Conservation (phyloP, 1,140 invertebrate genomes). For the Reticulitermes speratus region DNA sequence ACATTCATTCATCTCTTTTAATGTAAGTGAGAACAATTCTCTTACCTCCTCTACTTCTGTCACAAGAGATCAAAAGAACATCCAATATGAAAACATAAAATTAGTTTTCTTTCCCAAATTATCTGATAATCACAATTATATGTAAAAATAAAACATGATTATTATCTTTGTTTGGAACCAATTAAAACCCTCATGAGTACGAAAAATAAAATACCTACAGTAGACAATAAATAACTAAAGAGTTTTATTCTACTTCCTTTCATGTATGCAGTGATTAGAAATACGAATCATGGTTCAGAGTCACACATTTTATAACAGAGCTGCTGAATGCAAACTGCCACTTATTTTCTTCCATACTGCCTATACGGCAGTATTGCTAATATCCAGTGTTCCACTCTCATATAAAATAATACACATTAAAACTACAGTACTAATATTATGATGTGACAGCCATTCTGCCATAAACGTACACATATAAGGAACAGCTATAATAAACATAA, state of each 20-base stretch:
- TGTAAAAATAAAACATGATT: not conserved
- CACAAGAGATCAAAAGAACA: not conserved
- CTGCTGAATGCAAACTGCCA: constrained; percentile 1
- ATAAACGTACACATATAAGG: not conserved
- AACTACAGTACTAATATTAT: not conserved
- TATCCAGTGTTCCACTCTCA: not conserved
- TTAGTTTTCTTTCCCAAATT: not conserved
- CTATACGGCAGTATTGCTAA: not conserved
- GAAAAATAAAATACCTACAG: not conserved
- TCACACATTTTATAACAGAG: not conserved
- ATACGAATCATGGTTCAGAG: not conserved
- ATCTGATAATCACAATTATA: not conserved
- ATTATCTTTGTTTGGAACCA: not conserved
- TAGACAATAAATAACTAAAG: not conserved
- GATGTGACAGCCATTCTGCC: not conserved
- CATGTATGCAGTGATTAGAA: not conserved
- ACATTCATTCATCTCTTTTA: not conserved
- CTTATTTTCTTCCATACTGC: not conserved
- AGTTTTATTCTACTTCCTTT: not conserved
- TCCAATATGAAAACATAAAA: not conserved
- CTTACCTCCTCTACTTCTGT: not conserved
- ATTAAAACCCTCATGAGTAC: not conserved
- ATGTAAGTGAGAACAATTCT: not conserved
- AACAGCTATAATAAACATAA: not conserved
- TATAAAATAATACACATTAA: not conserved